Conservation (phyloP, 2,113 vertebrate species). For the Bostrychus sinensis region DNA sequence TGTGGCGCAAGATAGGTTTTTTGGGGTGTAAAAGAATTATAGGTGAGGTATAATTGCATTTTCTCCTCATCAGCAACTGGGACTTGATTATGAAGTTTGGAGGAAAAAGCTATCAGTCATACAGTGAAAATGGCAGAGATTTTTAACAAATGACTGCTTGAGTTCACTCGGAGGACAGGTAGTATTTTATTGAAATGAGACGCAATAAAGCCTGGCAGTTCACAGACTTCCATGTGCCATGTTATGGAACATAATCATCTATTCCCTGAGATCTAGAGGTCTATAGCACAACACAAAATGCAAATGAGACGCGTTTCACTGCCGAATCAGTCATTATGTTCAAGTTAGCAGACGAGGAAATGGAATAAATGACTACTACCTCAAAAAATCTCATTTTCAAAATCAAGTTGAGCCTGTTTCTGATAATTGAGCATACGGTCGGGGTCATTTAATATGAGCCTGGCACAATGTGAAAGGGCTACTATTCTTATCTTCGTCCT, state of each 20-base stretch:
- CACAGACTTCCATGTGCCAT: constrained; percentile 56
- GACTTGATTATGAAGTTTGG: constrained; percentile 51
- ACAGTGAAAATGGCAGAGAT: constrained; percentile 32
- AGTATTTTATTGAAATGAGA: constrained; percentile 69
- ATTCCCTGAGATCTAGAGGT: constrained; percentile 28
- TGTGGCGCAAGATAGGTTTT: constrained; percentile 23
- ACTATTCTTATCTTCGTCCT: constrained; percentile 62
- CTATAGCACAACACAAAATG: constrained; percentile 29
- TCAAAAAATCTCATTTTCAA: constrained; percentile 14
- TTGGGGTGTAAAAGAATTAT: constrained; percentile 13
- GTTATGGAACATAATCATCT: constrained; percentile 59
- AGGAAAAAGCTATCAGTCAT: constrained; percentile 45
- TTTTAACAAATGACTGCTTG: constrained; percentile 54
- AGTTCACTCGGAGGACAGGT: constrained; percentile 76
- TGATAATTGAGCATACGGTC: constrained; percentile 19
- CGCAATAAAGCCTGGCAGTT: constrained; percentile 67
- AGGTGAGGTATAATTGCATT: constrained; percentile 39
- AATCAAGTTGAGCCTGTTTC: constrained; percentile 22
- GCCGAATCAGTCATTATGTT: constrained; percentile 25
- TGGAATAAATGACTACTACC: constrained; percentile 6
- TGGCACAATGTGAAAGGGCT: constrained; percentile 28
- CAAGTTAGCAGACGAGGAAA: constrained; percentile 24
- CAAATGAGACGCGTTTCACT: constrained; percentile 29
- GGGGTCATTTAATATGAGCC: constrained; percentile 49
- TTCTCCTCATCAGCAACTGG: constrained; percentile 29